Base-by-base conservation (phyloP, 2,797 vertebrate species). In the Sebastes trivittatus region DNA sequence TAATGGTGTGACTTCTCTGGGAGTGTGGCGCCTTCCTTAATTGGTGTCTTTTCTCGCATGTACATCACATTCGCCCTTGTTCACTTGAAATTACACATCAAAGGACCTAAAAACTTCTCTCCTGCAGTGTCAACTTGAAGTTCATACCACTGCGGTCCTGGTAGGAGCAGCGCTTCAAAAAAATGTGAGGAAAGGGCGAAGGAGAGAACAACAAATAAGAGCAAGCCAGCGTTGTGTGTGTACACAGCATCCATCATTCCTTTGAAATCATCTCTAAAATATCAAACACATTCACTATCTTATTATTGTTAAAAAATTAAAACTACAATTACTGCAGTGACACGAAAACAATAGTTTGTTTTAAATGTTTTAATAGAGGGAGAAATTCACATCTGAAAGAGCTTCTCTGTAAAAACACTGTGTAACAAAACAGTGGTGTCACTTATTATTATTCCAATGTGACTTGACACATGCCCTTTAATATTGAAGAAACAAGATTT, bases 41-140 rank as follows among this genome's bases (percentile, higher is more conserved):
- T 95, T 95, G 94, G 90, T 83, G 86, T 88, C 85, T 94, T 91
- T 93, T 93, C 85, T 92, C 36, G 71, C 90, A 89, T 93, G 90
- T 90, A 91, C 91, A 90, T 92, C 87, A 79, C 88, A 92, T 92
- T 94, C 70, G 54, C 82, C 88, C 89, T 84, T 93, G 88, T 89
- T 94, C 94, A 91, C 88, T 81, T 73, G 90, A 90, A 90, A 91
- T 90, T 88, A 88, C 86, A 75, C 90, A 91, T 93, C 91, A 93
- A 89, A 92, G 84, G 78, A 80, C 88, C 80, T 88, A 81, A 88
- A 92, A 91, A 82, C 78, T 84, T 87, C 64, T 77, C 85, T 86
- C 66, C 90, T 89, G 77, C 86, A 46, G 82, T 78, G 77, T 88
- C 83, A 82, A 87, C 70, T 87, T 61, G 27, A 85, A 87, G 81